Evolutionary conservation across 2,113 vertebrate genomes (phyloP).

Genomic region (Malurus cyaneus): DNA sequence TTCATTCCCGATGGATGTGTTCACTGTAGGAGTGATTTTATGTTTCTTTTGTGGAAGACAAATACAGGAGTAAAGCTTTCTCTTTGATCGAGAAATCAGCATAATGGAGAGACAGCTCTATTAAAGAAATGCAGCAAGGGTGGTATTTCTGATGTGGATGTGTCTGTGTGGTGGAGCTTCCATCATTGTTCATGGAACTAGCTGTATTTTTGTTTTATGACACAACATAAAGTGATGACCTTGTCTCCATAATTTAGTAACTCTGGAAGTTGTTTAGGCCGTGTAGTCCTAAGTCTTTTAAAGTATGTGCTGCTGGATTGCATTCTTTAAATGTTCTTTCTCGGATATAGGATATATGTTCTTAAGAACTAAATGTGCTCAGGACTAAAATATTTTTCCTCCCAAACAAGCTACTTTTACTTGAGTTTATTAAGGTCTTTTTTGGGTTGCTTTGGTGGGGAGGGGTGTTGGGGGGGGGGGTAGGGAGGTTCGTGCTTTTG

Average conservation of each 20-base stretch:
- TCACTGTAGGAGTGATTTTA: background rate
- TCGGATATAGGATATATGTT: background rate
- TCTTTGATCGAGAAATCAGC: background rate
- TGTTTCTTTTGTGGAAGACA: background rate
- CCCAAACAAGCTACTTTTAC: background rate
- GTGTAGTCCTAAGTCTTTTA: background rate
- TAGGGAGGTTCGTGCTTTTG: background rate
- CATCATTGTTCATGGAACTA: background rate
- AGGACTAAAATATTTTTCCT: background rate
- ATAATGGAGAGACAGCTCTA: background rate
- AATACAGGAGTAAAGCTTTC: background rate
- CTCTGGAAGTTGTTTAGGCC: background rate
- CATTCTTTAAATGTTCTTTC: background rate
- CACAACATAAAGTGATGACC: background rate
- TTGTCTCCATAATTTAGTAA: constrained; percentile 2
- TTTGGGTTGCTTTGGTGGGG: background rate
- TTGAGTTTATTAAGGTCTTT: background rate
- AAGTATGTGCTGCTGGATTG: background rate
- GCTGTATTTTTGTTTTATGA: background rate
- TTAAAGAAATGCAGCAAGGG: background rate
- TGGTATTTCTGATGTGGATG: background rate
- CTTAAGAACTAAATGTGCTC: background rate
- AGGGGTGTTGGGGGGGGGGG: background rate
- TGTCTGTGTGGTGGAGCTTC: background rate
- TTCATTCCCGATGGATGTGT: background rate